These are phyloP conservation scores for Varecia variegata DNA, from an alignment of 2,797 vertebrate genomes.

Conservation along the genomic window DNA sequence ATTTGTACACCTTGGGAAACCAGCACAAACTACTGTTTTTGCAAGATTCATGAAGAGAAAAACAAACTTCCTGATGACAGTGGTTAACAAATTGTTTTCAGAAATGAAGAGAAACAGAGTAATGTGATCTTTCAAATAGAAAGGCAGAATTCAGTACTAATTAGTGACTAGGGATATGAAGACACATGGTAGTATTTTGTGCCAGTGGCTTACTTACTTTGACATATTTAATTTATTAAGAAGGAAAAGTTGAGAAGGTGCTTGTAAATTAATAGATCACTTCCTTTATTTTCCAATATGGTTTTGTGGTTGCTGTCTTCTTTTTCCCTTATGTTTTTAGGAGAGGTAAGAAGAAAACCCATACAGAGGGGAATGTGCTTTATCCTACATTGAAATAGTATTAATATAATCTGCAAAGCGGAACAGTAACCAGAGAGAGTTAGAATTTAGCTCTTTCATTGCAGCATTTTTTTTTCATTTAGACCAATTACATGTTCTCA, in stretches of 20 bases:
- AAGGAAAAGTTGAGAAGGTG: neutral
- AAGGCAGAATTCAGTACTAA: neutral
- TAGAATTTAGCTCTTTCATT: neutral
- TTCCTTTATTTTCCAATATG: neutral
- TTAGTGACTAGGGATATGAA: neutral
- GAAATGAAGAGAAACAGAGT: neutral
- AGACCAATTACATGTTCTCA: neutral
- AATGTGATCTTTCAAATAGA: neutral
- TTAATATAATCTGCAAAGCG: neutral
- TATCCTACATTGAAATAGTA: neutral
- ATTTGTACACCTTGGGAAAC: neutral
- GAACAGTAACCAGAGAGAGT: neutral
- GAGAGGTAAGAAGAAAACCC: neutral
- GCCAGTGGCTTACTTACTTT: neutral
- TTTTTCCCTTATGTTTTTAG: neutral
- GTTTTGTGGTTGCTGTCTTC: neutral
- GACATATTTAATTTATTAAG: neutral
- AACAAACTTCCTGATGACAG: neutral
- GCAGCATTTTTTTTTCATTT: neutral
- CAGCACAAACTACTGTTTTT: neutral
- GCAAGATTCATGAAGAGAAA: neutral
- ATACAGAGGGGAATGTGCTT: neutral
- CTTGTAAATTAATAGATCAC: neutral
- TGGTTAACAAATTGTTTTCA: neutral
- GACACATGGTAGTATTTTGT: neutral